These are phyloP conservation scores for Gorsachius goisagi DNA, from an alignment of 2,113 vertebrate species.

Conservation along the genomic window DNA sequence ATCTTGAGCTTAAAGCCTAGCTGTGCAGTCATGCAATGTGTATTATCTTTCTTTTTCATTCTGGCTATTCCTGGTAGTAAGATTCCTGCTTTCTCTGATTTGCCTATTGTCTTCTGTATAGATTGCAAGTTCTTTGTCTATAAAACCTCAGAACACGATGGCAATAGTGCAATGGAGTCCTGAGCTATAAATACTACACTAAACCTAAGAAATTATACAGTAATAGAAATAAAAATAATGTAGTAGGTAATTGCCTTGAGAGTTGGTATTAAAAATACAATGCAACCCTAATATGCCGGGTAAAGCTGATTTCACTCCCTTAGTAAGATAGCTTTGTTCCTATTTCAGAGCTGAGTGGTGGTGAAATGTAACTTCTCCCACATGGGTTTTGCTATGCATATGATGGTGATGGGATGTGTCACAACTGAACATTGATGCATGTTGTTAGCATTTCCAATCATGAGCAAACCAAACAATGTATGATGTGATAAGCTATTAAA, in stretches of 20 bases:
- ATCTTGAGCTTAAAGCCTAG: background rate
- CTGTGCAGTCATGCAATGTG: background rate
- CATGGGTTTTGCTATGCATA: fast-evolving
- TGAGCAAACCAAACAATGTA: background rate
- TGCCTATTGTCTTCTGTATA: background rate
- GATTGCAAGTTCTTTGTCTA: background rate
- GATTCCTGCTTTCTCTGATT: background rate
- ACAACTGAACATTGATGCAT: background rate
- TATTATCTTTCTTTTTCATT: background rate
- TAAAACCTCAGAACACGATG: background rate
- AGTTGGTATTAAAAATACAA: background rate
- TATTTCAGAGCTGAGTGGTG: background rate
- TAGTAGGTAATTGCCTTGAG: background rate
- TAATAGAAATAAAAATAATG: background rate
- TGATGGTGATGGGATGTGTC: background rate
- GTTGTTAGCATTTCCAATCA: background rate
- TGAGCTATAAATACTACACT: background rate
- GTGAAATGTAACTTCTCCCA: background rate
- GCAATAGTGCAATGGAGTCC: background rate
- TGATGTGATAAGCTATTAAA: background rate
- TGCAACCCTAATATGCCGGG: background rate
- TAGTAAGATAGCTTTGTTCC: background rate
- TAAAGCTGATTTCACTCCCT: background rate
- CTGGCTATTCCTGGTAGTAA: background rate
- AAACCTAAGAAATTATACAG: background rate